These are phyloP conservation scores for Muscina levida DNA, from an alignment of 2,888 invertebrate genomes.

Conservation along the genomic window DNA sequence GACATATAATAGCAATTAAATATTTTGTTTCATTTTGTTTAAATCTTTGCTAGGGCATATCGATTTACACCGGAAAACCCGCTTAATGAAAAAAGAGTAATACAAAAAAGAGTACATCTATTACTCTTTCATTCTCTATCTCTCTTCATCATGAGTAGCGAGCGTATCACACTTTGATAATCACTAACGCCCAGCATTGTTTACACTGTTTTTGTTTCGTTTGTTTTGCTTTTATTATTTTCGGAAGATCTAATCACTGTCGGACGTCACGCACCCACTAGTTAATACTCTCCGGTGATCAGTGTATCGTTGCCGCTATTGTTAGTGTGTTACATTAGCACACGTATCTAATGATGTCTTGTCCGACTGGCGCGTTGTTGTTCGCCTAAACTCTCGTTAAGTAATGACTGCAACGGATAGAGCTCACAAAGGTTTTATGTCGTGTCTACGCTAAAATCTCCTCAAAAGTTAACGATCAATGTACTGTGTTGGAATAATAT, in stretches of 20 bases:
- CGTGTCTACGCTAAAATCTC: too few relatives aligned
- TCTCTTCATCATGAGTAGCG: too few relatives aligned
- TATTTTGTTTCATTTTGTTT: conserved; percentile 2
- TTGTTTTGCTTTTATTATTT: too few relatives aligned
- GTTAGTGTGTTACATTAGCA: neutral
- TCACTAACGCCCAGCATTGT: too few relatives aligned
- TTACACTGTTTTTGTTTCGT: neutral
- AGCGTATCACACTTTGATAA: too few relatives aligned
- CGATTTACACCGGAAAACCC: too few relatives aligned
- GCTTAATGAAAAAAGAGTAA: too few relatives aligned
- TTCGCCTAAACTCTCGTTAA: conserved; percentile 33
- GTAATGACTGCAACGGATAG: conserved; percentile 28
- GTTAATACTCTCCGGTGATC: neutral
- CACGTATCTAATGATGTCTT: neutral
- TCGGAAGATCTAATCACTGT: conserved; percentile 19
- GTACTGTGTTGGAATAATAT: too few relatives aligned
- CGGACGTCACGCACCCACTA: conserved; percentile 44
- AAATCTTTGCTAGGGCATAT: neutral
- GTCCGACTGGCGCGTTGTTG: neutral
- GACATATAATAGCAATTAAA: conserved; percentile 1
- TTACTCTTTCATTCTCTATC: too few relatives aligned
- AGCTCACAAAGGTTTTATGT: conserved; percentile 48
- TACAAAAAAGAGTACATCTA: too few relatives aligned
- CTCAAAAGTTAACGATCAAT: too few relatives aligned
- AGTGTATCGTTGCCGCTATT: neutral